Conservation (phyloP, 2,888 invertebrate genomes). For the Hyposoter dolosus region DNA sequence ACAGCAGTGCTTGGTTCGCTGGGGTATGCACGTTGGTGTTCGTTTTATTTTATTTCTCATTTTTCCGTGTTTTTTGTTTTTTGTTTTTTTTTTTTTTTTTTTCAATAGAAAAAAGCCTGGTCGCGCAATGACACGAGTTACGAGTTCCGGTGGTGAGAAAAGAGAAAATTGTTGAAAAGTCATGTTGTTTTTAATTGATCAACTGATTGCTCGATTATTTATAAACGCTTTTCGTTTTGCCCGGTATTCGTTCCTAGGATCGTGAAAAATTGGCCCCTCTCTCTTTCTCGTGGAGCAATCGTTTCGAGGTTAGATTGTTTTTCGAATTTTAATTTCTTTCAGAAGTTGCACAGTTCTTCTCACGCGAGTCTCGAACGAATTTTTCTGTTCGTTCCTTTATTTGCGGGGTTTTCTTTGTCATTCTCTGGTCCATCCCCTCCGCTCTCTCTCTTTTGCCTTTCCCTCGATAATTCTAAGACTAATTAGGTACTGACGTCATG, state of each 20-base stretch:
- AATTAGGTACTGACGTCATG: conserved; percentile 72
- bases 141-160: conserved; percentile 40
- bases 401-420: conserved; percentile 12
- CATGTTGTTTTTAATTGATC: neutral
- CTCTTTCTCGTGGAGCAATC: conserved; percentile 59
- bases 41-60: conserved; percentile 37
- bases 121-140: conserved; percentile 56
- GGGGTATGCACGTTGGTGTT: conserved; percentile 75
- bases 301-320: conserved; percentile 25
- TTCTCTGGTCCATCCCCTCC: conserved; percentile 45
- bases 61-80: conserved; percentile 22
- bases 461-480: conserved; percentile 64
- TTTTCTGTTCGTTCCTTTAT: neutral
- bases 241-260: conserved; percentile 61
- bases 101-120: conserved; percentile 67
- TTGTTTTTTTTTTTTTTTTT: conserved; percentile 24
- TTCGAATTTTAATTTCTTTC: neutral
- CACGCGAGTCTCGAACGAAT: neutral
- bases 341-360: neutral
- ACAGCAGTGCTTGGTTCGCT: conserved; percentile 72
- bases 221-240: conserved; percentile 40
- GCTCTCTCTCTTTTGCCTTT: conserved; percentile 41
- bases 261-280: conserved; percentile 75
- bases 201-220: conserved; percentile 13
- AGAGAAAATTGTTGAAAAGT: conserved; percentile 1